Percentiles rank a stretch among this genome's conserved stretches.
phyloP scores from a whole-genome alignment of 2,113 vertebrate genomes.

The Mobula hypostoma region DNA sequence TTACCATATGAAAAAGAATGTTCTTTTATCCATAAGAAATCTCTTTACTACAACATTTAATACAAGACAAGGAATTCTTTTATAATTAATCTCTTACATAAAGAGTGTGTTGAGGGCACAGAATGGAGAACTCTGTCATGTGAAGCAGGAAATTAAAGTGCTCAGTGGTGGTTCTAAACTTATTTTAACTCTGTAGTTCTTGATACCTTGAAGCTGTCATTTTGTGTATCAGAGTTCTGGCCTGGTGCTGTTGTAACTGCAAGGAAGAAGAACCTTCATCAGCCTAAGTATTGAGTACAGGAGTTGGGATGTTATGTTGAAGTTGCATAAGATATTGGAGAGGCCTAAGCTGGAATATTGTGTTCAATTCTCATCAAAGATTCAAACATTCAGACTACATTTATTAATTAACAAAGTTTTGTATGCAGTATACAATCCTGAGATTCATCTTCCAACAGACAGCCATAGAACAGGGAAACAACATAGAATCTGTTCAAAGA shows the following conservation, averaged over 20 bases:
- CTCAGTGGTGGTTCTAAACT: background rate
- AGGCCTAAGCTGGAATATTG: too few species aligned
- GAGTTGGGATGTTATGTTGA: too few species aligned
- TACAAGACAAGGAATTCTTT: background rate
- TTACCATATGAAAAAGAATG: slow-evolving; percentile 15
- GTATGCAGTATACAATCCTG: too few species aligned
- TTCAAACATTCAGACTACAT: background rate
- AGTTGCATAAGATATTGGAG: too few species aligned
- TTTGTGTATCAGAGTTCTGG: background rate
- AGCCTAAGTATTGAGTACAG: too few species aligned
- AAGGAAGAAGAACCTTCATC: background rate
- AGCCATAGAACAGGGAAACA: too few species aligned
- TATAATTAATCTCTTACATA: background rate
- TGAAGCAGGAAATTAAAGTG: background rate
- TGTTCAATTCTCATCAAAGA: background rate
- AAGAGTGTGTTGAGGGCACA: background rate
- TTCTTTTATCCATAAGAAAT: background rate
- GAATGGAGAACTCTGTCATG: too few species aligned
- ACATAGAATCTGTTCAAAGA: too few species aligned
- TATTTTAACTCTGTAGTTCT: background rate
- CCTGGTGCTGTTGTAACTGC: background rate
- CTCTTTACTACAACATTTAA: background rate
- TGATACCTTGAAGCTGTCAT: background rate
- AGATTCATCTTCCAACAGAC: too few species aligned
- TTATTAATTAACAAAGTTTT: too few species aligned